phyloP scores from a whole-genome alignment of 2,797 vertebrate genomes.

The Gymnoscopelus microlampas region DNA sequence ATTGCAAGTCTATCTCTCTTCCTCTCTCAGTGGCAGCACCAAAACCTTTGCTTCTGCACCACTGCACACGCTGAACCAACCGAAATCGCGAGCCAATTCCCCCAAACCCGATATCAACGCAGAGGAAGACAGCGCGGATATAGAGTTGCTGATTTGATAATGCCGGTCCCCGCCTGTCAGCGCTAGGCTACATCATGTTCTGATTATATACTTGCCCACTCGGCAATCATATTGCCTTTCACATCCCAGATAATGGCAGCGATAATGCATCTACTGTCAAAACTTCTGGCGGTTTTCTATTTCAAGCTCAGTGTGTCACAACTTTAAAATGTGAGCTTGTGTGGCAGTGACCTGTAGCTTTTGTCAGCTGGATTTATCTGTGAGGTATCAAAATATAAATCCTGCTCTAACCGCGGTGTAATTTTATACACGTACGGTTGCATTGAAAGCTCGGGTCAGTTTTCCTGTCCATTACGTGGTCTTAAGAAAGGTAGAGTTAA shows the following conservation, averaged over 20 bases:
- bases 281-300: neutral
- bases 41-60: slow-evolving; percentile 30
- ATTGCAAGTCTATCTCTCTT: slow-evolving; percentile 57
- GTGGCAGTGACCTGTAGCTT: slow-evolving; percentile 65
- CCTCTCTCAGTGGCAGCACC: slow-evolving; percentile 34
- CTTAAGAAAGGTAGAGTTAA: slow-evolving; percentile 81
- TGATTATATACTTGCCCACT: slow-evolving; percentile 9
- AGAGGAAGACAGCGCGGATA: slow-evolving; percentile 5
- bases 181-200: slow-evolving; percentile 14
- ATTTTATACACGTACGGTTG: slow-evolving; percentile 69
- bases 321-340: neutral
- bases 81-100: slow-evolving; percentile 13
- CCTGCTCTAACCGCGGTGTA: slow-evolving; percentile 67
- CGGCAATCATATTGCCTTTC: neutral
- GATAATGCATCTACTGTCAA: slow-evolving; percentile 6
- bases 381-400: slow-evolving; percentile 66
- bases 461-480: slow-evolving; percentile 76
- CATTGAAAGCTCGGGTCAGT: slow-evolving; percentile 74
- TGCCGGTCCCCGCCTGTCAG: slow-evolving; percentile 17
- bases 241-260: neutral
- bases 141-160: slow-evolving; percentile 27
- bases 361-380: slow-evolving; percentile 66
- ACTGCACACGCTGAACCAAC: slow-evolving; percentile 31
- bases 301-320: slow-evolving; percentile 1
- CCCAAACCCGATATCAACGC: slow-evolving; percentile 26